Evolutionary conservation across 2,888 invertebrate species (phyloP).

Genomic region (Tenthredo amoena): DNA sequence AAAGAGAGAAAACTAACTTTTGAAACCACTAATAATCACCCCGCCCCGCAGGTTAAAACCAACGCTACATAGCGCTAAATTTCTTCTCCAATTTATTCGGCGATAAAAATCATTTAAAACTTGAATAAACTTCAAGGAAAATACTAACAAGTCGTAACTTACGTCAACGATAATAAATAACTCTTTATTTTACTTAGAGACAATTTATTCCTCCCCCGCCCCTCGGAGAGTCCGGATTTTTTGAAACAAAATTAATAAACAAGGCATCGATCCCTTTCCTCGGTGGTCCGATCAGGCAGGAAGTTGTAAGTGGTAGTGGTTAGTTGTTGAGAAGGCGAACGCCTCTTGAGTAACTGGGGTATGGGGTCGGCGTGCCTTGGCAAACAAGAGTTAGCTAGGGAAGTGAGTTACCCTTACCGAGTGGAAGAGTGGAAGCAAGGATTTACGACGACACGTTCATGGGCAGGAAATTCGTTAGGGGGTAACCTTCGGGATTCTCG

Average conservation of each 20-base stretch:
- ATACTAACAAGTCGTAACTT: not conserved
- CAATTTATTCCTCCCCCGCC: not conserved
- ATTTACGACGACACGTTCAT: conserved; percentile 72
- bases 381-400: conserved; percentile 20
- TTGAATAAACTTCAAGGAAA: not conserved
- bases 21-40: not conserved
- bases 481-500: conserved; percentile 71
- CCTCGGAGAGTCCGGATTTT: not conserved
- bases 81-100: not conserved
- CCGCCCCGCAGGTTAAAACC: not conserved
- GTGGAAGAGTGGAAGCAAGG: conserved; percentile 53
- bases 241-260: not conserved
- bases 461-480: conserved; percentile 75
- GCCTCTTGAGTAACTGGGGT: conserved; percentile 27
- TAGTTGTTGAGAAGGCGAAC: conserved; percentile 32
- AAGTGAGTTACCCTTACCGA: conserved; percentile 28
- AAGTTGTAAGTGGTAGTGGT: conserved; percentile 43
- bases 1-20: not conserved
- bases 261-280: not conserved
- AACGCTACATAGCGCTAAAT: not conserved
- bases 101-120: not conserved
- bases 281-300: conserved; percentile 5
- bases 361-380: conserved; percentile 24
- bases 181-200: not conserved
- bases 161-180: not conserved